phyloP scores from a whole-genome alignment of 2,888 invertebrate species.

The Morinoia aosen region DNA sequence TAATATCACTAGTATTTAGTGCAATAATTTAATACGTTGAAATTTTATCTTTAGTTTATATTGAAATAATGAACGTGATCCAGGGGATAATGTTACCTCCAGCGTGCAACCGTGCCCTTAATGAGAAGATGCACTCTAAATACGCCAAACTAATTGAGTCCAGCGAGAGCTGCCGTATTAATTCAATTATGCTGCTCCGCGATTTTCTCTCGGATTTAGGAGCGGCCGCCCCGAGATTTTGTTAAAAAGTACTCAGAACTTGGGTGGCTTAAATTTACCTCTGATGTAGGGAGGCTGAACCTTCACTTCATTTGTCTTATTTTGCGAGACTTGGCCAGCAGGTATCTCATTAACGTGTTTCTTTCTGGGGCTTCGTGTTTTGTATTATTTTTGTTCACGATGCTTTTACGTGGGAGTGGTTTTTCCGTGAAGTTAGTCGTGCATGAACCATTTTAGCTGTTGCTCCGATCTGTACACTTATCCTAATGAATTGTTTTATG shows the following conservation, averaged over 20 bases:
- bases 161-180: neutral
- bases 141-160: neutral
- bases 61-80: too few species aligned
- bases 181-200: neutral
- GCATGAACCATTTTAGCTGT: neutral
- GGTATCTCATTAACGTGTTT: neutral
- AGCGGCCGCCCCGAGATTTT: constrained; percentile 7
- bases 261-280: neutral
- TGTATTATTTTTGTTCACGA: neutral
- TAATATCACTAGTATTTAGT: too few species aligned
- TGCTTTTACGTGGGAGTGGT: neutral
- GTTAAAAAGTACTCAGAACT: constrained; percentile 48
- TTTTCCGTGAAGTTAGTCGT: neutral
- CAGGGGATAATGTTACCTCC: neutral
- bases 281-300: neutral
- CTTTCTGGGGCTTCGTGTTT: neutral
- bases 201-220: neutral
- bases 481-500: neutral
- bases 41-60: too few species aligned
- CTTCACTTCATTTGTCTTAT: neutral
- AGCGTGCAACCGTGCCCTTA: neutral
- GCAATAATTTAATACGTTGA: too few species aligned
- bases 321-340: neutral
- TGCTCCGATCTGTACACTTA: neutral
- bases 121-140: neutral